phyloP scores from a whole-genome alignment of 2,797 vertebrate species.

The Epinephelus malabaricus region DNA sequence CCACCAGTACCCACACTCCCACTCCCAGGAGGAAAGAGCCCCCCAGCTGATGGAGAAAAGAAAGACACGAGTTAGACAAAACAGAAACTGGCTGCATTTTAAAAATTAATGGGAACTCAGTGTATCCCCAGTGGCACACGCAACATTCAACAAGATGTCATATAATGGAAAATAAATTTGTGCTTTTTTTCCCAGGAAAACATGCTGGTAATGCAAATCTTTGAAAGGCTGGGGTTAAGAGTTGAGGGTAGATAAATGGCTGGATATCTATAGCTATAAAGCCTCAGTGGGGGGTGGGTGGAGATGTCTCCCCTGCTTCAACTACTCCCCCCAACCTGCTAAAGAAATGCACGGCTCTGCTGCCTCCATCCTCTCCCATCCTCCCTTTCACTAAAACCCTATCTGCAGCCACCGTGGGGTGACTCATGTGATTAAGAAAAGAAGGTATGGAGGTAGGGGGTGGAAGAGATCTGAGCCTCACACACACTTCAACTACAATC shows the following conservation, averaged over 20 bases:
- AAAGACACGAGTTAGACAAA: slow-evolving; percentile 47
- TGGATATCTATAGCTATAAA: slow-evolving; percentile 37
- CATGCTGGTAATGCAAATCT: slow-evolving; percentile 43
- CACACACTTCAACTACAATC: slow-evolving; percentile 40
- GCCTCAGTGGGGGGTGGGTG: slow-evolving; percentile 38
- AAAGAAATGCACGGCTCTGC: slow-evolving; percentile 45
- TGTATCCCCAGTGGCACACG: slow-evolving; percentile 16
- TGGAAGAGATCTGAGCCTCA: slow-evolving; percentile 64
- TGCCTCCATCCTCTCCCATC: slow-evolving; percentile 54
- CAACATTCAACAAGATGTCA: slow-evolving; percentile 54
- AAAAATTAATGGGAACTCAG: slow-evolving; percentile 51
- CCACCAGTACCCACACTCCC: slow-evolving; percentile 96
- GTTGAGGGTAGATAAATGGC: slow-evolving; percentile 45
- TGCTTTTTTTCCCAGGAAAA: slow-evolving; percentile 32
- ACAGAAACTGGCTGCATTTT: slow-evolving; percentile 35
- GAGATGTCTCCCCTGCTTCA: slow-evolving; percentile 50
- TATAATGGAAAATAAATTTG: slow-evolving; percentile 34
- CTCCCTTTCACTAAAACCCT: slow-evolving; percentile 63
- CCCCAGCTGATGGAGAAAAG: slow-evolving; percentile 87
- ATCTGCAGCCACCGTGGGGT: slow-evolving; percentile 58
- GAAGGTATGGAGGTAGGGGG: slow-evolving; percentile 52
- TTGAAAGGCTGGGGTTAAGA: slow-evolving; percentile 29
- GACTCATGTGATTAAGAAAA: slow-evolving; percentile 81
- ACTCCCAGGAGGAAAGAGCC: slow-evolving; percentile 94
- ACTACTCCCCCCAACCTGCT: slow-evolving; percentile 55